Evolutionary conservation across 1,140 invertebrate species (phyloP), one percentile per base, ranked within the genome.

Genomic region (Hypothenemus hampei): DNA sequence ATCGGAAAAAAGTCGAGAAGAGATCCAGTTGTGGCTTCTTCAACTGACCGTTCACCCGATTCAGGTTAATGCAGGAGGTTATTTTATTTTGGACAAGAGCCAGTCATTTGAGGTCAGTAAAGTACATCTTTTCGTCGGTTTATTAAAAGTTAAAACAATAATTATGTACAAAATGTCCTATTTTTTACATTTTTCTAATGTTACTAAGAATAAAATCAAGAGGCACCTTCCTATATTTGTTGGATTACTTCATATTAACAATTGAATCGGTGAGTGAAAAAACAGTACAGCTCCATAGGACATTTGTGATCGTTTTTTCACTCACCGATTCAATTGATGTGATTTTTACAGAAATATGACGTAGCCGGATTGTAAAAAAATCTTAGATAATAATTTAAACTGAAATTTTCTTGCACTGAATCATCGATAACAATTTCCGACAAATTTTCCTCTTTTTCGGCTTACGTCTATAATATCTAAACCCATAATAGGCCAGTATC

Each of bases 391-490:
- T 7, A 31, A 36, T 26, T 43, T 31, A 67, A 16, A 66, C 62
- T 1, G 66, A 64, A 36, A 68, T 57, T 36, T 66, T 60, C n/a
- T 65, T 59, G 43, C 64, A 67, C 15, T 65, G 59, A 15, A 69
- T 52, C 7, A 68, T 54, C 37, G 56, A 57, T 5, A 70, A 24
- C 33, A 67, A 39, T 31, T 56, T 59, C 29, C 64, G 64, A 40
- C 65, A 65, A 4, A 64, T 31, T 56, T 67, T 70, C 56, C 68
- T 53, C 40, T 68, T 65, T 45, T 70, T 70, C 52, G 65, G 66
- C 50, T 66, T 65, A 0, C 61, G 60, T 46, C 62, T 48, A 52
- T 60, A 68, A 49, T 57, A 66, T 22, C 61, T 48, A 2, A 67
- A 13, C 15, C 59, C 47, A 40, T 64, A 62, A 47, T 65, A 70